Conservation (phyloP, 2,113 vertebrate species). For the Cottus gobio region DNA sequence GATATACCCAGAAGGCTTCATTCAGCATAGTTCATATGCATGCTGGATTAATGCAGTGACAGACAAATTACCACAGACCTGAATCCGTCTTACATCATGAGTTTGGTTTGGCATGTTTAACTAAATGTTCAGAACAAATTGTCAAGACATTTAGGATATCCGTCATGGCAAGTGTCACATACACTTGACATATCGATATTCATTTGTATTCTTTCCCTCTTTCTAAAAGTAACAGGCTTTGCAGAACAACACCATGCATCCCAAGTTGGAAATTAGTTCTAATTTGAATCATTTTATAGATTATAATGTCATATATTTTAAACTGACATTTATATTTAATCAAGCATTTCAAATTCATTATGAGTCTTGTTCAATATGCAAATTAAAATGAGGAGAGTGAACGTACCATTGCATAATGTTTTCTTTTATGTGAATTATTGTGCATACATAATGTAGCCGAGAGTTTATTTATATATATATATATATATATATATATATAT, state of each 20-base stretch:
- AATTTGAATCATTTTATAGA: slow-evolving; percentile 6
- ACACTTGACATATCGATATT: slow-evolving; percentile 8
- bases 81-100: neutral
- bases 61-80: neutral
- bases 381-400: slow-evolving; percentile 33
- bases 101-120: neutral
- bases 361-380: slow-evolving; percentile 27
- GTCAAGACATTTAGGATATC: slow-evolving; percentile 14
- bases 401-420: slow-evolving; percentile 18
- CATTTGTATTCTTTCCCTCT: neutral
- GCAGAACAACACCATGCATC: slow-evolving; percentile 11
- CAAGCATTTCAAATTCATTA: slow-evolving; percentile 35
- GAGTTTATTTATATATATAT: neutral
- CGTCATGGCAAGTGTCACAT: slow-evolving; percentile 5
- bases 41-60: slow-evolving; percentile 5
- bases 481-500: no score
- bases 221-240: slow-evolving; percentile 15
- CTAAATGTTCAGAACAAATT: neutral
- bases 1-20: neutral
- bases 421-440: slow-evolving; percentile 8
- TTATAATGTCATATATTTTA: slow-evolving; percentile 29
- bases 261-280: slow-evolving; percentile 12
- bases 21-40: neutral
- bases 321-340: slow-evolving; percentile 41
- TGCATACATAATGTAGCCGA: neutral